These are phyloP conservation scores for Alcedo quadribrachys DNA, from an alignment of 2,797 vertebrate species.

Conservation along the genomic window DNA sequence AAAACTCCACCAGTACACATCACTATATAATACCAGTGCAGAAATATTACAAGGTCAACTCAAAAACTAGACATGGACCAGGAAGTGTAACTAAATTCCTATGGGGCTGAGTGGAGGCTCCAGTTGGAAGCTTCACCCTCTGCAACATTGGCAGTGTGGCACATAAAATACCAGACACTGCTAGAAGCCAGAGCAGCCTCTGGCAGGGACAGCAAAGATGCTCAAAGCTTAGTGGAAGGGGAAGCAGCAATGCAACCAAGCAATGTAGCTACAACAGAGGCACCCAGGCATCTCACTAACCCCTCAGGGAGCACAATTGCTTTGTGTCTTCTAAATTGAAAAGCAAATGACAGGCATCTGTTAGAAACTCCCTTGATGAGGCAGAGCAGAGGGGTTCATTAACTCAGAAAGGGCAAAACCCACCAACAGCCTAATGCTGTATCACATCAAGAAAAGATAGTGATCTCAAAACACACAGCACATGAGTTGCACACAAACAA, in stretches of 20 bases:
- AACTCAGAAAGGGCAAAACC: neutral
- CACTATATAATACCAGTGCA: fast-evolving
- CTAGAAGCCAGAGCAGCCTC: neutral
- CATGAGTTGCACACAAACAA: neutral
- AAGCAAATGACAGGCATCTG: conserved; percentile 10
- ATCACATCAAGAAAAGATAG: neutral
- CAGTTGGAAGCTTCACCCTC: neutral
- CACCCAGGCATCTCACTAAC: neutral
- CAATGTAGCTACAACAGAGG: neutral
- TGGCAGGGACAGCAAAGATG: neutral
- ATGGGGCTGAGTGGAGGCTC: neutral
- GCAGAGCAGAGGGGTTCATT: neutral
- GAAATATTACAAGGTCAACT: neutral
- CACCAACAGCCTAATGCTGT: neutral
- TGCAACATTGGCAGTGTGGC: neutral
- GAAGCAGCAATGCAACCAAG: neutral
- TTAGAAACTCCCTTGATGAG: neutral
- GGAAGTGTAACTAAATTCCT: neutral
- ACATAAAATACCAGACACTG: neutral
- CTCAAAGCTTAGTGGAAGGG: neutral
- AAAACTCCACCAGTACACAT: fast-evolving
- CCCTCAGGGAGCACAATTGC: neutral
- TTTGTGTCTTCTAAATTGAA: neutral
- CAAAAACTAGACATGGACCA: neutral
- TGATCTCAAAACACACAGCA: neutral